phyloP scores from a whole-genome alignment of 37 sponge, comb jelly and placozoan species.

The Ephydatia muelleri region DNA sequence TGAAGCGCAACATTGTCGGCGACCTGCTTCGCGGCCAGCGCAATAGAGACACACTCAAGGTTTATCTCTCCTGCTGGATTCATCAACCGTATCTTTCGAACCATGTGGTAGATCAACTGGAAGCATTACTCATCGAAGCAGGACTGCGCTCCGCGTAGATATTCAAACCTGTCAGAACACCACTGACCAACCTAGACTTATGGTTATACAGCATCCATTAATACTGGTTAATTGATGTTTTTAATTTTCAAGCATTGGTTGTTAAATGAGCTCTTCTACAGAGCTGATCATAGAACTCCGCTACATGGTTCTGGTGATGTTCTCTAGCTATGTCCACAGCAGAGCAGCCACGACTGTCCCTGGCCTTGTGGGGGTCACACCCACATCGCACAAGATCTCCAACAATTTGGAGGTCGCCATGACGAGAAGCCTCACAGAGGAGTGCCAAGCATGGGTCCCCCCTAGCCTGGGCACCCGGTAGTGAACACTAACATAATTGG shows the following conservation, averaged over 20 bases:
- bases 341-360: background rate
- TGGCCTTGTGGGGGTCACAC: background rate
- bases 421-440: background rate
- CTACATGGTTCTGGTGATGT: background rate
- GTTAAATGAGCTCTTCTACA: too few species aligned
- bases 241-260: too few species aligned
- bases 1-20: constrained; percentile 36
- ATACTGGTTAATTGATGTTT: too few species aligned
- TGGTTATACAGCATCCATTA: too few species aligned
- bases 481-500: background rate
- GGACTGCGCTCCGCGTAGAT: background rate
- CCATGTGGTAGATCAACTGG: constrained; percentile 22
- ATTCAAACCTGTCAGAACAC: background rate
- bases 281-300: background rate
- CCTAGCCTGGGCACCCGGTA: background rate
- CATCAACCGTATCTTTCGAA: constrained; percentile 61
- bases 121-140: constrained; percentile 47
- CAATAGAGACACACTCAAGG: constrained; percentile 60
- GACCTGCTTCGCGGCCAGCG: constrained; percentile 26
- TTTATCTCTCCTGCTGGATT: constrained; percentile 75
- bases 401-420: background rate
- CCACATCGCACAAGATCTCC: background rate
- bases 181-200: too few species aligned
- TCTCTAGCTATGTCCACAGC: background rate
- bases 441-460: background rate